Evolutionary conservation across 2,888 invertebrate genomes (phyloP).

Genomic region (Pandemis heparana): DNA sequence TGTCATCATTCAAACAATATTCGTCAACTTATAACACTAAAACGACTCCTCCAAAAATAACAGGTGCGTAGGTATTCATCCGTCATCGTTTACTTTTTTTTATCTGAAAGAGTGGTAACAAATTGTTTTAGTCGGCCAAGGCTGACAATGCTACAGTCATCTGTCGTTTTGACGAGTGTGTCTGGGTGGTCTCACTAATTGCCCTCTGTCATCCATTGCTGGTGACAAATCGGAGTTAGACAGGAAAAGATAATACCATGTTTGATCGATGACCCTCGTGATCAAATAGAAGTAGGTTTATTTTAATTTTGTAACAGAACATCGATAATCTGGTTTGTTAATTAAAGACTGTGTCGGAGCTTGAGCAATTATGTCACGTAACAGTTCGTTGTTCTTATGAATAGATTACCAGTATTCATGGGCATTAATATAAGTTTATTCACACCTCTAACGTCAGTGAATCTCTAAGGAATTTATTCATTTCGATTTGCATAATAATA

Average conservation of each 20-base stretch:
- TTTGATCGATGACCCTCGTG: conserved; percentile 52
- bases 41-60: conserved; percentile 44
- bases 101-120: conserved; percentile 50
- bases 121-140: conserved; percentile 56
- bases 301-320: conserved; percentile 38
- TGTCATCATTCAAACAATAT: conserved; percentile 37
- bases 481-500: conserved; percentile 74
- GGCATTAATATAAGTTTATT: conserved; percentile 38
- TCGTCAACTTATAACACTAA: conserved; percentile 38
- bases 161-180: conserved; percentile 52
- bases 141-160: conserved; percentile 55
- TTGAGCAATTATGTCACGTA: conserved; percentile 35
- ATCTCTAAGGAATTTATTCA: conserved; percentile 54
- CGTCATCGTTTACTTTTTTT: conserved; percentile 45
- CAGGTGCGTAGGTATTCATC: conserved; percentile 44
- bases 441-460: conserved; percentile 39
- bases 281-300: conserved; percentile 45
- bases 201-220: conserved; percentile 56
- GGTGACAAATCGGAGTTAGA: conserved; percentile 65
- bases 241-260: conserved; percentile 57
- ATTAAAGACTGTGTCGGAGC: conserved; percentile 32
- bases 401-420: conserved; percentile 41
- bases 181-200: conserved; percentile 72
- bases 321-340: conserved; percentile 36
- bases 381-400: conserved; percentile 38